A percentile compares a stretch with the other conserved stretches of the same genome.
These are phyloP conservation scores for Anas bernieri DNA, from an alignment of 2,797 vertebrate genomes.

Conservation along the genomic window DNA sequence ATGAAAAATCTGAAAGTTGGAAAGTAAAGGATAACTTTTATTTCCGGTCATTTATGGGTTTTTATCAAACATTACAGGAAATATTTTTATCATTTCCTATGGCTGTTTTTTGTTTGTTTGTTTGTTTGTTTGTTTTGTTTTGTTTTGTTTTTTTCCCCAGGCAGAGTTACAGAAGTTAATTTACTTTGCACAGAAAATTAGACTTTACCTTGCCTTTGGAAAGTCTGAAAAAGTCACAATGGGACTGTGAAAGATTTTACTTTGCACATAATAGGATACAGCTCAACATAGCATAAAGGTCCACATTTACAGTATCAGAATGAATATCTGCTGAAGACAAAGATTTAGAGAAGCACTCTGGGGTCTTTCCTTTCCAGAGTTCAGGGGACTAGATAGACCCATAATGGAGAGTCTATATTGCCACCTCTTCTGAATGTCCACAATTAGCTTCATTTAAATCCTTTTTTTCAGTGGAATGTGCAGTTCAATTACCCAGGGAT, in stretches of 20 bases:
- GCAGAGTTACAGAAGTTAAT: neutral
- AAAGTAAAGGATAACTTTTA: neutral
- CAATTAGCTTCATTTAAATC: neutral
- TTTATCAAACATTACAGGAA: neutral
- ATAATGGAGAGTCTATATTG: neutral
- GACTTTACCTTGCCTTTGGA: neutral
- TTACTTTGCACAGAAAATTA: neutral
- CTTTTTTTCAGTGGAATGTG: neutral
- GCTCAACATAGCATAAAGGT: neutral
- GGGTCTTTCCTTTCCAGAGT: neutral
- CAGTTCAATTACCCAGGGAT: neutral
- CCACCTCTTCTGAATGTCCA: neutral
- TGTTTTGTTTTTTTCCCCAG: neutral
- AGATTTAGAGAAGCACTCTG: neutral
- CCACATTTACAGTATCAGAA: neutral
- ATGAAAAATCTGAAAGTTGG: neutral
- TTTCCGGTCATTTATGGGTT: neutral
- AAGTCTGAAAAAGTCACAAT: neutral
- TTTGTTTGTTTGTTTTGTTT: conserved; percentile 17
- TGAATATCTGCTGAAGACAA: neutral
- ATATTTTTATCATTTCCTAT: neutral
- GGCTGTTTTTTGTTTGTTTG: conserved; percentile 24
- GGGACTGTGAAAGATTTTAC: neutral
- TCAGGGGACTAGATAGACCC: neutral
- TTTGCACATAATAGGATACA: neutral